phyloP scores from a whole-genome alignment of 2,797 vertebrate genomes.

The Mormyrops attenuatus region DNA sequence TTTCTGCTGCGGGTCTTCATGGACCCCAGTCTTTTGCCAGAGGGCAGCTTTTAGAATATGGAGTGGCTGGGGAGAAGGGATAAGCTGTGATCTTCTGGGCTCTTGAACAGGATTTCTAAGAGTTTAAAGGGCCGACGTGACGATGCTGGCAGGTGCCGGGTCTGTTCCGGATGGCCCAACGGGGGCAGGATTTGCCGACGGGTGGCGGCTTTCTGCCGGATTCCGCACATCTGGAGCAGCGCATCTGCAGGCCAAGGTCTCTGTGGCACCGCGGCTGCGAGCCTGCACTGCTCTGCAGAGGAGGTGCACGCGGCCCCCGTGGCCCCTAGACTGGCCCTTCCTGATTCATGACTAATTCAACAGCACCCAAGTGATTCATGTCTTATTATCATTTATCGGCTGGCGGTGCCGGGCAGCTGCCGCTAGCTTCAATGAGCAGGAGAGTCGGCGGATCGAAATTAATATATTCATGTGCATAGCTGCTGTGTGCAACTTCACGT shows the following conservation, averaged over 20 bases:
- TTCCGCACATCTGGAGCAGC: neutral
- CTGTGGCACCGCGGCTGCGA: neutral
- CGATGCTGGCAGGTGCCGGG: neutral
- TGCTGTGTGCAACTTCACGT: neutral
- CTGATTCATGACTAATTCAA: conserved; percentile 11
- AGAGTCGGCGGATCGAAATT: neutral
- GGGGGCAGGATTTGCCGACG: neutral
- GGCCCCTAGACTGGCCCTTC: neutral
- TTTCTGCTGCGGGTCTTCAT: neutral
- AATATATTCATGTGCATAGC: neutral
- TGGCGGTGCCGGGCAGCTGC: too few species aligned
- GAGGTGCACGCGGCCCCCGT: neutral
- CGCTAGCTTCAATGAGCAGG: neutral
- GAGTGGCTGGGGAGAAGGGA: neutral
- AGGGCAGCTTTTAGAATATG: neutral
- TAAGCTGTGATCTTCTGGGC: neutral
- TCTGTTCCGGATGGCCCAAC: neutral
- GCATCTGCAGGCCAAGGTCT: neutral
- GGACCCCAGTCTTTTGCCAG: neutral
- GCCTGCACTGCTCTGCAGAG: neutral
- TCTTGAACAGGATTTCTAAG: neutral
- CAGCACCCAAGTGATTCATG: neutral
- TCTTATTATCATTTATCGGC: neutral
- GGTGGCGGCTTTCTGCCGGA: neutral
- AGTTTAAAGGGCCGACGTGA: neutral